Base-by-base conservation (phyloP, 2,797 vertebrate species). In the Pipistrellus kuhlii region DNA sequence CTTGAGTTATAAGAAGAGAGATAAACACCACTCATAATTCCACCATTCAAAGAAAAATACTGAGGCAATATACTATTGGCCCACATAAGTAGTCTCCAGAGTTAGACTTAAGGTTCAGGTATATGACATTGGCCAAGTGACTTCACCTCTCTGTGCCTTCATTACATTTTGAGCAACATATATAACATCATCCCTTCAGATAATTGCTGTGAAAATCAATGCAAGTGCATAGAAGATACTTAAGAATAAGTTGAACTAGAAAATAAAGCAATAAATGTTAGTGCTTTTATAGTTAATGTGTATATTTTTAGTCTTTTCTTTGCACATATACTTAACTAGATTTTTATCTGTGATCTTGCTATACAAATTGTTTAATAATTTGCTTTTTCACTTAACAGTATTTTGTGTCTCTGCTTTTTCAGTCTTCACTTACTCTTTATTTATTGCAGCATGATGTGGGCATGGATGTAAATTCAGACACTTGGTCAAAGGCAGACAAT, bases 281-380 rank as follows among this genome's bases (percentile, higher is more conserved):
- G 10, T 27, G 17, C 13, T 53, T 85, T 90, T 51, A 30, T 46
- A 46, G 27, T 44, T 86, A 25, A 8, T 4, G 18, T 83, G 8
- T 17, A 1, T 62, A 82, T 32, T 77, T 83, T 30, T 75, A 91
- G 48, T 32, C 30, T 92, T 83, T 85, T 71, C 51, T 80, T 87
- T 81, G 64, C 73, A n/a, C 4, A 18, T 75, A 46, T 66, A 46
- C 44, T 94, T 72, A 55, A 15, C 23, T 8, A 59, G n/a, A 23
- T 51, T 76, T 86, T 76, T 78, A 84, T 30, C 62, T 51, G 3
- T 27, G 12, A 83, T 66, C 46, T 69, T 77, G 46, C 6, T 66
- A 27, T 80, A 21, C n/a, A 35, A 85, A 90, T 46, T 48, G 12
- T 44, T 53, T n/a, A 81, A 25, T 21, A 72, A 41, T 30, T 78